Conservation (phyloP, 1,140 invertebrate species). For the Ceratosolen fusciceps region DNA sequence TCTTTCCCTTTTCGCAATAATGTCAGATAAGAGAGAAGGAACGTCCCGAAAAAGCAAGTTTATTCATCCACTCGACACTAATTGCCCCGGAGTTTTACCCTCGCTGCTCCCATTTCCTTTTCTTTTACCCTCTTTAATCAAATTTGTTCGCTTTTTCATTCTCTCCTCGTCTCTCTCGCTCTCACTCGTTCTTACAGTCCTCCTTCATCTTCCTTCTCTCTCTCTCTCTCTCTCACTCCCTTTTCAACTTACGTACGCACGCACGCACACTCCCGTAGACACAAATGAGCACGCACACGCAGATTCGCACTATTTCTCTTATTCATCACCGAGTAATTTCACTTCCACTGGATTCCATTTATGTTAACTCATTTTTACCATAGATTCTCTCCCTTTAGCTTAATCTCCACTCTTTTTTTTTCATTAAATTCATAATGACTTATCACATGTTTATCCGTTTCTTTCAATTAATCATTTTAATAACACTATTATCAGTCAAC, state of each 20-base stretch:
- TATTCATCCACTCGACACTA: slow-evolving; percentile 31
- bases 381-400: slow-evolving; percentile 52
- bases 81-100: slow-evolving; percentile 48
- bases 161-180: slow-evolving; percentile 24
- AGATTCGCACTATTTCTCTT: too few species aligned
- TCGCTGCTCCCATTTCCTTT: slow-evolving; percentile 26
- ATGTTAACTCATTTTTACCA: slow-evolving; percentile 42
- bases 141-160: slow-evolving; percentile 36
- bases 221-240: too few species aligned
- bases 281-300: too few species aligned
- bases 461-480: slow-evolving; percentile 53
- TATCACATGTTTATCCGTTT: slow-evolving; percentile 69
- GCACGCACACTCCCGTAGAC: too few species aligned
- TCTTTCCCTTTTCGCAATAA: slow-evolving; percentile 32
- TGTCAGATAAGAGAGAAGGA: slow-evolving; percentile 58
- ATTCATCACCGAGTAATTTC: slow-evolving; percentile 54
- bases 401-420: slow-evolving; percentile 57
- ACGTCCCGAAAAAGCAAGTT: slow-evolving; percentile 56
- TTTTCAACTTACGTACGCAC: too few species aligned
- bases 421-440: slow-evolving; percentile 67
- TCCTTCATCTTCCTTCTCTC: too few species aligned
- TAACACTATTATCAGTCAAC: slow-evolving; percentile 69
- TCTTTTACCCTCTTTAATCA: slow-evolving; percentile 9
- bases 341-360: slow-evolving; percentile 53
- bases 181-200: slow-evolving; percentile 33